These are phyloP conservation scores for Phyllotreta cruciferae DNA, from an alignment of 2,888 invertebrate genomes.

Conservation along the genomic window DNA sequence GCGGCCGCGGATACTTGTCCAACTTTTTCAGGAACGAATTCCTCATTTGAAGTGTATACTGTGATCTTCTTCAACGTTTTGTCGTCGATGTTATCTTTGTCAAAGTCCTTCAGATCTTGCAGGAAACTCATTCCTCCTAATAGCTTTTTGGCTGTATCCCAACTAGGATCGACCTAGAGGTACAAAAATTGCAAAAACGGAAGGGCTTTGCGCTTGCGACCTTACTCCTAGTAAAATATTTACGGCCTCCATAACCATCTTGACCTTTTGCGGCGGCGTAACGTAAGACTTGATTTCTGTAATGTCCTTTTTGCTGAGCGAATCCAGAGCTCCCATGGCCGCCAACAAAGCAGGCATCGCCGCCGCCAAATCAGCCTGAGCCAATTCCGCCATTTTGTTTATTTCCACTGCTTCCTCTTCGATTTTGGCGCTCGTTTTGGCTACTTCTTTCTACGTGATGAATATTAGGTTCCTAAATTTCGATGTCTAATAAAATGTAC, in stretches of 20 bases:
- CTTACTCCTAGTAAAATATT: constrained; percentile 77
- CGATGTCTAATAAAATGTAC: not conserved
- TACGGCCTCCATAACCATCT: constrained; percentile 90
- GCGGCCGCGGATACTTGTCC: constrained; percentile 85
- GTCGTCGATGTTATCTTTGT: constrained; percentile 87
- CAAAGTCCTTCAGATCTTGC: constrained; percentile 81
- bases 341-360: constrained; percentile 89
- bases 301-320: constrained; percentile 85
- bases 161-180: constrained; percentile 75
- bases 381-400: constrained; percentile 80
- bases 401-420: constrained; percentile 82
- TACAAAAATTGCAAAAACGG: constrained; percentile 4
- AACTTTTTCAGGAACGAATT: constrained; percentile 87
- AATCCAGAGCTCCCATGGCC: constrained; percentile 79
- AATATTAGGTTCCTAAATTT: not conserved
- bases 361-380: constrained; percentile 81
- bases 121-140: constrained; percentile 83
- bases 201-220: constrained; percentile 4
- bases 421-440: constrained; percentile 74
- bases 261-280: constrained; percentile 85
- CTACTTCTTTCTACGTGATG: constrained; percentile 68
- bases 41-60: constrained; percentile 79
- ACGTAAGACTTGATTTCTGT: constrained; percentile 91
- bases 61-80: constrained; percentile 82
- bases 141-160: constrained; percentile 87